Evolutionary conservation across 2,888 invertebrate species (phyloP), one percentile per base, ranked within the genome.

Genomic region (Cyclophora albipunctata): DNA sequence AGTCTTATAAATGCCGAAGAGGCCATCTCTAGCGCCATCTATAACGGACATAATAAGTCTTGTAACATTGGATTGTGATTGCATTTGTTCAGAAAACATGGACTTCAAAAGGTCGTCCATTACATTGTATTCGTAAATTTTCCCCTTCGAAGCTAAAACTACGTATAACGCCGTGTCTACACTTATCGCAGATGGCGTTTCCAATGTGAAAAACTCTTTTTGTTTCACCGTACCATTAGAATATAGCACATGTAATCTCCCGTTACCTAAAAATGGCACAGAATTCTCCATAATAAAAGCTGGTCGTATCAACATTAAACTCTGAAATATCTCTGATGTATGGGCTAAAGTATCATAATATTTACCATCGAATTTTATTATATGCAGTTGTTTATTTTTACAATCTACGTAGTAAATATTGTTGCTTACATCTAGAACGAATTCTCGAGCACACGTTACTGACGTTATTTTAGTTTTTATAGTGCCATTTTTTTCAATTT

Each of bases 81-180:
- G 60, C 0, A 60, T 51, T 0, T 62, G 47, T 0, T 67, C 53
- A 0, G 75, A 71, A 54, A 81, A 83, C 75, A 83, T 78, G 1
- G 81, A 79, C 20, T 72, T 69, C 2, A 81, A 47, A 4, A 83
- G 45, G 0, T 75, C 66, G 34, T 83, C 83, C 76, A 83, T 78
- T 0, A 84, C 73, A 63, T 84, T 81, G 53, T 78, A 81, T 46
- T 84, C 84, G 49, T 78, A 84, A 50, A 84, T 78, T 49, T 76
- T 81, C 0, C 84, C 83, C 56, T 84, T 60, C 3, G 78, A 43
- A 2, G 84, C 81, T 2, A 74, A 74, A 2, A 81, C 76, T 5
- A 84, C 49, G 46, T 84, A 83, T 7, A 84, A 66, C 3, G 75
- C 72, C 2, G 82, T 73, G 48, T 84, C 83, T 0, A 83, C 68